Evolutionary conservation across 2,888 invertebrate species (phyloP), one percentile per base, ranked within the genome.

Genomic region (Dione vanillae): DNA sequence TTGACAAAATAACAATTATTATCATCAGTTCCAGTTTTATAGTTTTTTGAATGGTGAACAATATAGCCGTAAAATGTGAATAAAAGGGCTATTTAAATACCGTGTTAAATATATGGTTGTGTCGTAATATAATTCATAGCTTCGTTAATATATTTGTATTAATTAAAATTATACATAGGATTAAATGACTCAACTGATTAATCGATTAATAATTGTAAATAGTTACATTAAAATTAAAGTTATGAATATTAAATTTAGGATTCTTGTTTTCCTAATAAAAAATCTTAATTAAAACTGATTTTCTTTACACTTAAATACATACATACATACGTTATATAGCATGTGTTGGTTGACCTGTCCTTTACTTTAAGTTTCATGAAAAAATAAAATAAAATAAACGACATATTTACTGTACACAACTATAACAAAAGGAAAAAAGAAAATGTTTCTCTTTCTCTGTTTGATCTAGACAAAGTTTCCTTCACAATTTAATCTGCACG

Each of bases 91-190:
- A 74, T 76, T 78, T 78, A 69, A 81, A 80, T 90, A 88, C 91
- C 92, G 90, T 91, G 91, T 91, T 92, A 89, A 92, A 90, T 91
- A 87, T 93, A 93, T 93, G 94, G 94, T 94, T 94, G 94, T 94
- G 94, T 93, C 93, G 89, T 93, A 92, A 90, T 88, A 91, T 69
- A 62, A 92, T 91, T 84, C 88, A 90, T 92, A 91, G 91, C 89
- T 92, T 92, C 88, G 92, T 92, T 91, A 89, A 85, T 83, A 78
- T 84, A 85, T 85, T 83, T 84, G 86, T 89, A 90, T 84, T 88
- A 88, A 81, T 88, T 88, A 88, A 84, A 71, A 82, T 82, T 89
- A 88, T 85, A 85, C 83, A 83, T 91, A 91, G 86, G 87, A 86
- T 85, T 85, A 79, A 83, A 87, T 88, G 85, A 85, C 85, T 85